phyloP scores from a whole-genome alignment of 2,888 invertebrate genomes.

The Synanthedon formicaeformis region DNA sequence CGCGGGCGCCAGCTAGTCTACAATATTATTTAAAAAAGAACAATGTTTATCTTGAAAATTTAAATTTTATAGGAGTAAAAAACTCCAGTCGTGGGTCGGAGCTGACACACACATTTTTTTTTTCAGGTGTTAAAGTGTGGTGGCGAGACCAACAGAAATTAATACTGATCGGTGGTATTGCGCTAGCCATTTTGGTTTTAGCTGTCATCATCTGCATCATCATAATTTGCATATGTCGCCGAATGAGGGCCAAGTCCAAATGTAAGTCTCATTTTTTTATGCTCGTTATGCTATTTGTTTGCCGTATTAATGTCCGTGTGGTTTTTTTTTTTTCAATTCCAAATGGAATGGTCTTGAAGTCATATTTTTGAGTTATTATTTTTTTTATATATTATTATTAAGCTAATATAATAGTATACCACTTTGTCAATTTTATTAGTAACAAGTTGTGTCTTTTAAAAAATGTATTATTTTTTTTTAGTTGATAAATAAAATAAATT shows the following conservation, averaged over 20 bases:
- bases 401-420: too few relatives aligned
- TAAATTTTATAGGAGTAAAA: too few relatives aligned
- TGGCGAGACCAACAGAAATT: slow-evolving; percentile 86
- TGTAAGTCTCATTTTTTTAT: slow-evolving; percentile 71
- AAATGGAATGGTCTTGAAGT: not conserved
- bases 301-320: slow-evolving; percentile 5
- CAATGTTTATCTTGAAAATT: too few relatives aligned
- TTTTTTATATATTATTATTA: not conserved
- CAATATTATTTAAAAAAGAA: too few relatives aligned
- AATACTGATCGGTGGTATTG: slow-evolving; percentile 74
- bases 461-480: too few relatives aligned
- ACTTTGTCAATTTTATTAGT: too few relatives aligned
- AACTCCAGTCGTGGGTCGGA: too few relatives aligned
- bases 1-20: too few relatives aligned
- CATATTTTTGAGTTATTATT: too few relatives aligned
- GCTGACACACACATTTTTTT: too few relatives aligned
- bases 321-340: slow-evolving; percentile 3
- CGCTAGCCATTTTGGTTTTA: slow-evolving; percentile 59
- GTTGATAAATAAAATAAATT: too few relatives aligned
- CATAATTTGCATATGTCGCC: slow-evolving; percentile 86
- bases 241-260: slow-evolving; percentile 84
- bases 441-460: too few relatives aligned
- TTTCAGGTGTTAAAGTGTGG: slow-evolving; percentile 81
- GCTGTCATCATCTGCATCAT: slow-evolving; percentile 86
- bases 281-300: not conserved